phyloP scores from a whole-genome alignment of 1,140 invertebrate species.

The Drosophila carrolli region DNA sequence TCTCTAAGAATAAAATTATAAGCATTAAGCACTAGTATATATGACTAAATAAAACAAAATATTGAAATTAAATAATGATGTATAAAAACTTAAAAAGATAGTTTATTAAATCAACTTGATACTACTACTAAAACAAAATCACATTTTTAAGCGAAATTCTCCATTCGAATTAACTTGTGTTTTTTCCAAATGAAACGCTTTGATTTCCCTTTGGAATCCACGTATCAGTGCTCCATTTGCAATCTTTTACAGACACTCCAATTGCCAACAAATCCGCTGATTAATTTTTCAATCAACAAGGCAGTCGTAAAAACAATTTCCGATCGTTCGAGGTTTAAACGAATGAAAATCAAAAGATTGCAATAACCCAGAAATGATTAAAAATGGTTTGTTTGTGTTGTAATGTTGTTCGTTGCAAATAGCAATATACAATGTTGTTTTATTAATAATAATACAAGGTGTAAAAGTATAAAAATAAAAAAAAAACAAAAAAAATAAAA shows the following conservation, averaged over 20 bases:
- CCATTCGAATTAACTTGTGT: too few relatives aligned
- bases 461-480: background rate
- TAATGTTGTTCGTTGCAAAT: constrained; percentile 5
- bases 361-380: background rate
- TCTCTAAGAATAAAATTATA: too few relatives aligned
- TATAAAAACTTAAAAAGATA: too few relatives aligned
- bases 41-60: too few relatives aligned
- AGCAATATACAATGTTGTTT: constrained; percentile 4
- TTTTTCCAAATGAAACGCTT: too few relatives aligned
- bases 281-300: constrained; percentile 12
- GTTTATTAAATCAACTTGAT: too few relatives aligned
- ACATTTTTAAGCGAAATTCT: too few relatives aligned
- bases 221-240: background rate
- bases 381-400: background rate
- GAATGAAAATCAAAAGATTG: background rate
- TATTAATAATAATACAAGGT: constrained; percentile 15
- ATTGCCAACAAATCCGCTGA: constrained; percentile 19
- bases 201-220: too few relatives aligned
- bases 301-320: background rate
- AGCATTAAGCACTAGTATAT: too few relatives aligned
- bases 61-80: too few relatives aligned
- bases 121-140: too few relatives aligned
- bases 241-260: constrained; percentile 3
- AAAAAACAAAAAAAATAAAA: constrained; percentile 1
- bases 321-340: constrained; percentile 7